Base-by-base conservation (phyloP, 1,140 invertebrate species). In the Rhagoletis pomonella region DNA sequence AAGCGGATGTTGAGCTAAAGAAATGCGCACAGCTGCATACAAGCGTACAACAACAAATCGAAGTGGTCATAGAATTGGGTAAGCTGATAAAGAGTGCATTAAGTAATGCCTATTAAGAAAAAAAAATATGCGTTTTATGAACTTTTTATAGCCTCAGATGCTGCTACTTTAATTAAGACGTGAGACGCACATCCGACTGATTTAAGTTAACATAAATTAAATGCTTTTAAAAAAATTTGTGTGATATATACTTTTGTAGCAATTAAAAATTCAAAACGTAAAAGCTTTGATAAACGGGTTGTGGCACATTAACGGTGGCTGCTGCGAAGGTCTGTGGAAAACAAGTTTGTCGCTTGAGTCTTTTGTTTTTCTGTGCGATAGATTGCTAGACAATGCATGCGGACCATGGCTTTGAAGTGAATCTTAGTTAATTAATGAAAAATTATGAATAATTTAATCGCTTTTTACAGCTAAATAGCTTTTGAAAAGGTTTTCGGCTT, bases 1-100 rank as follows among this genome's bases (percentile, higher is more conserved):
- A 94, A 91, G 92, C 94, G 87, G 93, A 94, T 90, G 91, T 92
- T 55, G 93, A 94, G 88, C 90, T 94, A 1, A 94, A 94, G 90
- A 91, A 91, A 62, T 93, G 91, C 88, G 90, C 91, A 17, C 93
- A 93, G 88, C 90, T 93, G 89, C 94, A 93, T 87, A 93, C 94
- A 58, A 89, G 93, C 4, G 93, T 94, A 59, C 91, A 92, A 86
- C 88, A 86, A 42, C 89, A 89, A 86, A 92, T 92, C 87, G 91
- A 92, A 85, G 86, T 90, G 29, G 90, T 90, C 67, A 91, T 92
- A 7, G 91, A 91, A 65, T 90, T 92, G 90, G 91, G 91, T 92
- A 89, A 92, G 91, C 59, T 62, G 59, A 85, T 85, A 60, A 85
- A n/a, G 44, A 60, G 12, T 17, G 14, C 39, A 2, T 55, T 62